Evolutionary conservation across 2,797 vertebrate species (phyloP), one percentile per base, ranked within the genome.

Genomic region (Sebastes kiyomatsui): DNA sequence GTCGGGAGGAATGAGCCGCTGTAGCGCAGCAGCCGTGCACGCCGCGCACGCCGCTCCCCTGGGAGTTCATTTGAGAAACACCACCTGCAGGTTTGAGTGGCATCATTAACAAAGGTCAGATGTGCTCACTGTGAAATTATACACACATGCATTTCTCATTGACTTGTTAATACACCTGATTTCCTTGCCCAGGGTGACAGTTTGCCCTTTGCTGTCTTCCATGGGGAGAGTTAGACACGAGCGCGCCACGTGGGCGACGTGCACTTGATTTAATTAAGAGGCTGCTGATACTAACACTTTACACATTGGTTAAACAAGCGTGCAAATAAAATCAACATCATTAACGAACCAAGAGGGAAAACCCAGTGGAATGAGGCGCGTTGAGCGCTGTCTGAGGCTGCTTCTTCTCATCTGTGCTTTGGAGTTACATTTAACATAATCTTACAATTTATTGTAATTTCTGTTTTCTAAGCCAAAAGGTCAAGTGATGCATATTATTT

Each of bases 31-130:
- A 81, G 59, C 66, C 59, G 28, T 49, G 22, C 70, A 22, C 27
- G 18, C 33, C 6, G 20, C 49, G 16, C 69, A n/a, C 25, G n/a
- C 42, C 6, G n/a, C 46, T 86, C 90, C 82, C 89, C 11, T 0
- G 78, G 87, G 93, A 92, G 79, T 87, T 91, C 65, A 77, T 90
- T 90, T 92, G 88, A 90, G 91, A 91, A 84, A 84, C 88, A 86
- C 86, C 90, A 90, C 92, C 93, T 92, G 90, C 92, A 87, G 93
- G 52, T 93, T 88, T 90, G 92, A 95, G 92, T 91, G 91, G 87
- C 91, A 92, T 93, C 89, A 93, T 95, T 94, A 93, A 89, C 88
- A 93, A 93, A 94, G 91, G 94, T 95, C 93, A 94, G 79, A 85
- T 92, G 90, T 90, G 88, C 93, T 92, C 88, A 88, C 90, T 91